Conservation (phyloP, 1,140 invertebrate genomes). For the Centruroides vittatus region DNA sequence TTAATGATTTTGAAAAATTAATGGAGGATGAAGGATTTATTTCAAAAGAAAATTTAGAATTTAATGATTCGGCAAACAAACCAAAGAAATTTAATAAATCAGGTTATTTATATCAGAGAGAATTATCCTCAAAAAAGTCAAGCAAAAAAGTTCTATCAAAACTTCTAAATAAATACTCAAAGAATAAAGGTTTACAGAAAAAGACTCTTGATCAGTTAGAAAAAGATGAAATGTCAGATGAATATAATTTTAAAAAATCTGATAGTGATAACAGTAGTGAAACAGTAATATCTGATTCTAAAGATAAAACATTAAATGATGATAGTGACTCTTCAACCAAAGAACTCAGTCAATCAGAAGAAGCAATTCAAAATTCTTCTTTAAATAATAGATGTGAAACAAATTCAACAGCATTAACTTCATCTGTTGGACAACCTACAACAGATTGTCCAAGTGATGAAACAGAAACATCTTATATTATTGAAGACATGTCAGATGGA, state of each 20-base stretch:
- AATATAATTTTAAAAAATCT: no score
- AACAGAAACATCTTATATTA: background rate
- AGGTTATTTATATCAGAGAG: conserved; percentile 19
- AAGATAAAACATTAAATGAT: no score
- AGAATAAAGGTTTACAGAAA: conserved; percentile 12
- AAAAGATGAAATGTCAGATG: background rate
- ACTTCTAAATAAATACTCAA: conserved; percentile 14
- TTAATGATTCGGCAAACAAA: conserved; percentile 4
- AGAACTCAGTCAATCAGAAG: background rate
- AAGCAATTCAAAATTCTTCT: background rate
- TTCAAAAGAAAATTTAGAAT: conserved; percentile 5
- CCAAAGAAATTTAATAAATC: conserved; percentile 8
- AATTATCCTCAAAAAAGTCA: conserved; percentile 6
- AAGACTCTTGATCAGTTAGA: conserved; percentile 17
- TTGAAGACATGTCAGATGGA: conserved; percentile 5
- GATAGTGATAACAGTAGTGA: no score
- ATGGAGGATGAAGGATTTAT: background rate
- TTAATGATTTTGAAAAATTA: background rate
- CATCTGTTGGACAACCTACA: no score
- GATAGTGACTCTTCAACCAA: background rate
- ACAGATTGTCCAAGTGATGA: no score
- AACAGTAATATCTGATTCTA: no score
- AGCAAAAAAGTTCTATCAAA: conserved; percentile 15
- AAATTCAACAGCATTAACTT: no score
- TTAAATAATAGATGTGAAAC: background rate